Evolutionary conservation across 1,140 invertebrate species (phyloP), one percentile per base, ranked within the genome.

Genomic region (Alviniconcha marisindica): DNA sequence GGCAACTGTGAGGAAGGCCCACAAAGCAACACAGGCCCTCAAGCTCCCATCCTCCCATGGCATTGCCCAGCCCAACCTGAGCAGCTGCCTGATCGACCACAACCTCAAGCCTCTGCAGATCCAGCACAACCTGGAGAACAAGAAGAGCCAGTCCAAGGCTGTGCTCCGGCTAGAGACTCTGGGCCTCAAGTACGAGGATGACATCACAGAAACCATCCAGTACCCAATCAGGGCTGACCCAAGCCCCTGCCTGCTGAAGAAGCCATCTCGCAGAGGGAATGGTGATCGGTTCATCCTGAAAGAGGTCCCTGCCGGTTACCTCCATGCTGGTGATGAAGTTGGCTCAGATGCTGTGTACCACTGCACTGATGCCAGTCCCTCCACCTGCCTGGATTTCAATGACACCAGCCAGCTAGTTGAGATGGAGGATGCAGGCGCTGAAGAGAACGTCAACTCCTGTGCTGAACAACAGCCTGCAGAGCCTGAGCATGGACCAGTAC

Each of bases 121-220:
- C n/a, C 33, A 63, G n/a, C 78, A 80, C 40, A 80, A 44, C 60
- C 78, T 80, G 56, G 54, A 80, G 60, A 80, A 66, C 51, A 54
- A 80, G 36, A 63, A n/a, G 7, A 63, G 60, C 60, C 10, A 48
- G 44, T 31, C 69, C 24, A 31, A 36, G 69, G 36, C 69, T 24
- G 36, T 40, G 2, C 69, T 71, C 36, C 33, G 40, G 7, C 69
- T 71, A 36, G 69, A 71, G 15, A 42, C 33, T 18, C 28, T 66
- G 4, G 31, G 28, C 63, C 69, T 71, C 1, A 71, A 71, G 38
- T 71, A 71, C 36, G 2, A 5, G 5, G 14, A 71, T 18, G 69
- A 71, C 24, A 2, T 15, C 4, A 33, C 38, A 15, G 69, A 71
- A 14, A 10, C 33, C 36, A 5, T 36, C 15, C 33, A 24, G 10